Base-by-base conservation (phyloP, 2,888 invertebrate genomes). In the Cecidostiba fungosa region DNA sequence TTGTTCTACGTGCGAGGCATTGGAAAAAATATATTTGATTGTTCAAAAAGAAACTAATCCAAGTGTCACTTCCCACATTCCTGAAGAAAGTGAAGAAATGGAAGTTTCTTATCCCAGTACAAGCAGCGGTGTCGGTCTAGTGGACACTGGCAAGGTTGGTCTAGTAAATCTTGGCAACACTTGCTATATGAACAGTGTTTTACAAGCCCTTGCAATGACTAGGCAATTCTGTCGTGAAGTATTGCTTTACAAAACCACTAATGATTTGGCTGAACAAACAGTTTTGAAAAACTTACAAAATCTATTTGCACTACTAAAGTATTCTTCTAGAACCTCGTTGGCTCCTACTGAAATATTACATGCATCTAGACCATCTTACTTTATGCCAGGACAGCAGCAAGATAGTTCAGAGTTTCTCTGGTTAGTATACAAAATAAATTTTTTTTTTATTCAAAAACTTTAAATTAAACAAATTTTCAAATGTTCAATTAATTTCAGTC, bases 321-420 rank as follows among this genome's bases (percentile, higher is more conserved):
- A 96, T 91, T 97, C 97, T 0, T 94, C 95, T 79, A 94, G 96
- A 78, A 94, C 95, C 47, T 95, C 96, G 74, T 92, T 97, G 89
- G 95, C 96, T 19, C 97, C 98, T 0, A 94, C 94, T n/a, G 96
- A 96, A 70, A 96, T 97, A 90, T 94, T 96, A 87, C 94, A 95
- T 73, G 95, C 95, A 0, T 96, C 97, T 1, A 95, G 96, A 88
- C 97, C 98, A 8, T 95, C 96, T 0, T 97, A 97, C 90, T 98
- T 98, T 92, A 94, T 95, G 50, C 94, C 95, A 8, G 96, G 97
- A 23, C 95, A 96, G 87, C 98, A 98, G 90, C 98, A 98, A 90
- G 98, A 98, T 90, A 97, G 98, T 93, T 97, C 97, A 0, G 98
- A 98, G 93, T 98, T 97, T 93, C 94, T 98, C 82, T 96, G 97